Conservation (phyloP, 2,113 vertebrate genomes). For the Chloropsis hardwickii region DNA sequence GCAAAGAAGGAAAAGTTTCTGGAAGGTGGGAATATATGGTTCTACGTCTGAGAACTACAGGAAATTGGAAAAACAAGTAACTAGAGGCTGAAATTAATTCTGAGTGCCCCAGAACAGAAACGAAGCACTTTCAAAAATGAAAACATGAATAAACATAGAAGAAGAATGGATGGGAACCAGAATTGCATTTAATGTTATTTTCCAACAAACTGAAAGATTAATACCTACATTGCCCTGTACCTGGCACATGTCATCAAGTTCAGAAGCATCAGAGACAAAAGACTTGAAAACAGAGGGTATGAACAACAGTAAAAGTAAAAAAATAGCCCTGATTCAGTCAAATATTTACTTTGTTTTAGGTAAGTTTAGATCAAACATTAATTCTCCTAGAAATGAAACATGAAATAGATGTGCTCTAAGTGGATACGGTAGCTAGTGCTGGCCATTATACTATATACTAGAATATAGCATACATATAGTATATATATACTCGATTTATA, state of each 20-base stretch:
- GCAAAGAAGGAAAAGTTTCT: background rate
- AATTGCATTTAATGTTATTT: background rate
- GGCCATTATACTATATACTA: background rate
- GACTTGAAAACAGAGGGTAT: background rate
- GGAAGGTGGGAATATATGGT: background rate
- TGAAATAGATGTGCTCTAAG: background rate
- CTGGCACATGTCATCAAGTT: background rate
- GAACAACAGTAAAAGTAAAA: background rate
- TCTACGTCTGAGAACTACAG: background rate
- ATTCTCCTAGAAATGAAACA: background rate
- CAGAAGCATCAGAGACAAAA: background rate
- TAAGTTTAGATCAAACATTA: background rate
- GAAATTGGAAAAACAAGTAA: background rate
- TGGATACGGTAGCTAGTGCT: background rate
- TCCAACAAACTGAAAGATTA: background rate
- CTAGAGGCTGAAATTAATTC: background rate
- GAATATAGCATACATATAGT: background rate
- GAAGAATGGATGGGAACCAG: background rate
- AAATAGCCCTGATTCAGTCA: background rate
- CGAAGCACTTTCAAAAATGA: background rate
- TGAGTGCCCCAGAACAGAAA: background rate
- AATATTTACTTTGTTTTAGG: background rate
- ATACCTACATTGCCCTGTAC: background rate
- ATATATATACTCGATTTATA: background rate
- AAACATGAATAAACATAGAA: background rate